Evolutionary conservation across 2,797 vertebrate genomes (phyloP).

Genomic region (Scolopax bukidnonensis): DNA sequence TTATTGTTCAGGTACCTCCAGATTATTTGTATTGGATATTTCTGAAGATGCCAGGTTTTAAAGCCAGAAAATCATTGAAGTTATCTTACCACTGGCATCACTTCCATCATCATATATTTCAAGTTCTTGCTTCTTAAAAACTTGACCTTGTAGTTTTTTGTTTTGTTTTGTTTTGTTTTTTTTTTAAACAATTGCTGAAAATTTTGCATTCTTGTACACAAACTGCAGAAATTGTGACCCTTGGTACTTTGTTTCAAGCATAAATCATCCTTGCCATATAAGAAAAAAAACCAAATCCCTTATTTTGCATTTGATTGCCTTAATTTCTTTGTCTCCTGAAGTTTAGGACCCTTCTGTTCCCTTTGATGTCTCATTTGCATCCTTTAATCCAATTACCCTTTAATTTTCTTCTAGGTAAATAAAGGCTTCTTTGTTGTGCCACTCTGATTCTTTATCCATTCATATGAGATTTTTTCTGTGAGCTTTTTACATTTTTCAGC

Average conservation of each 20-base stretch:
- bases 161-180: neutral
- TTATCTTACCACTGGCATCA: neutral
- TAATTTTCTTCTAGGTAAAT: neutral
- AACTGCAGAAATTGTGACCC: neutral
- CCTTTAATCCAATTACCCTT: neutral
- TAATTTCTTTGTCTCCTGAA: neutral
- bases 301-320: neutral
- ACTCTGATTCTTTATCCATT: neutral
- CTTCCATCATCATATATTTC: neutral
- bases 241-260: neutral
- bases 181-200: neutral
- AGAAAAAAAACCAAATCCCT: neutral
- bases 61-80: neutral
- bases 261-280: neutral
- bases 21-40: neutral
- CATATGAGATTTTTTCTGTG: fast-evolving
- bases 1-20: neutral
- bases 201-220: neutral
- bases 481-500: neutral
- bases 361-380: neutral
- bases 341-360: neutral
- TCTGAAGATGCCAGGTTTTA: neutral
- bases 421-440: neutral
- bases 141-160: neutral
- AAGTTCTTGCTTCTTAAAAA: neutral